A percentile compares a stretch with the other conserved stretches of the same genome.
phyloP scores from a whole-genome alignment of 2,888 invertebrate species.

The Busseola fusca region DNA sequence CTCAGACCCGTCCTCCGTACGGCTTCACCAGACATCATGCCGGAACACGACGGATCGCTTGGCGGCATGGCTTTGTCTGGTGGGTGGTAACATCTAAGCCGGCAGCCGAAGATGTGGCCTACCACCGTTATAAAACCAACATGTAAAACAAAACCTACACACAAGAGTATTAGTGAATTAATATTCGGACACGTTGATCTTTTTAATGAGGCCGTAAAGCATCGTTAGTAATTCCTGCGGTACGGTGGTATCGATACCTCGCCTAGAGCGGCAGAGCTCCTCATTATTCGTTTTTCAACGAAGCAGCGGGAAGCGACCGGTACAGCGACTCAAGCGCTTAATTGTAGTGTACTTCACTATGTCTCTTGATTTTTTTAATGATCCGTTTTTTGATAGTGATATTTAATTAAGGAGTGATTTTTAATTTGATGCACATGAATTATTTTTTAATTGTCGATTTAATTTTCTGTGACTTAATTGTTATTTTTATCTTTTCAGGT shows the following conservation, averaged over 20 bases:
- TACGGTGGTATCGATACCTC: constrained; percentile 70
- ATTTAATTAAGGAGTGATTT: not conserved
- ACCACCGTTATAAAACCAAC: too few relatives aligned
- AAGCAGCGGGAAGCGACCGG: constrained; percentile 22
- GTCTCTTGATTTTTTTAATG: constrained; percentile 41
- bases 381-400: constrained; percentile 18
- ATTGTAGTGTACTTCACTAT: constrained; percentile 44
- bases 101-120: too few relatives aligned
- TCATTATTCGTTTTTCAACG: constrained; percentile 70
- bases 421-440: not conserved
- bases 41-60: too few relatives aligned
- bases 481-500: constrained; percentile 49
- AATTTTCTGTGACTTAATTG: not conserved
- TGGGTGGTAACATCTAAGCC: too few relatives aligned
- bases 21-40: too few relatives aligned
- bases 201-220: constrained; percentile 75
- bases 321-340: constrained; percentile 38
- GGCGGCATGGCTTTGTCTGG: too few relatives aligned
- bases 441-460: not conserved
- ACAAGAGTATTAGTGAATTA: constrained; percentile 30
- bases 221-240: constrained; percentile 63
- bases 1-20: too few relatives aligned
- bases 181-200: constrained; percentile 68
- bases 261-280: constrained; percentile 60
- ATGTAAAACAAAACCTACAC: constrained; percentile 15